phyloP scores from a whole-genome alignment of 1,140 invertebrate genomes.

The Drosophila willistoni region DNA sequence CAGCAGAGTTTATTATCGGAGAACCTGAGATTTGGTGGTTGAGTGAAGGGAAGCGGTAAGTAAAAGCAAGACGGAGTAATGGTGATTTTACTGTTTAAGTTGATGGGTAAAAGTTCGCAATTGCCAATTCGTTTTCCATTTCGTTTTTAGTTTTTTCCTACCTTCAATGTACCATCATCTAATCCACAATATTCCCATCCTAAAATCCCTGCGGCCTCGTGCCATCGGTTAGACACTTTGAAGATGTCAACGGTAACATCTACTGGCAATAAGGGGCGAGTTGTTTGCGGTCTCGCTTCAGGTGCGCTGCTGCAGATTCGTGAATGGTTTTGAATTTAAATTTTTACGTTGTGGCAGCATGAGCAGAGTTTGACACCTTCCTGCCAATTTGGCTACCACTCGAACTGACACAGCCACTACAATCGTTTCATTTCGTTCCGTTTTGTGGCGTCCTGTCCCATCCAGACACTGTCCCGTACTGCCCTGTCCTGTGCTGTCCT shows the following conservation, averaged over 20 bases:
- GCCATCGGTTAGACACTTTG: conserved; percentile 58
- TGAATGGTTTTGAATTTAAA: conserved; percentile 58
- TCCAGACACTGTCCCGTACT: not conserved
- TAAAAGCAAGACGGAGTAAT: not conserved
- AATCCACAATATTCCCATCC: not conserved
- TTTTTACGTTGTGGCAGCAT: conserved; percentile 29
- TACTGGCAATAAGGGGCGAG: conserved; percentile 39
- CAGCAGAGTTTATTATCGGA: not conserved
- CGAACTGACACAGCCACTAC: not conserved
- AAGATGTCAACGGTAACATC: conserved; percentile 60
- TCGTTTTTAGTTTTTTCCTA: not conserved
- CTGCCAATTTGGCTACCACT: not conserved
- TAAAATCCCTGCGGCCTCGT: not conserved
- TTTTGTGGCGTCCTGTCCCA: not conserved
- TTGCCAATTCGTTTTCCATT: conserved; percentile 36
- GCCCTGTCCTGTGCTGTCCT: not conserved
- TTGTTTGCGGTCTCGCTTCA: conserved; percentile 62
- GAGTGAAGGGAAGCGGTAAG: not conserved
- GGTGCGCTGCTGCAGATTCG: conserved; percentile 10
- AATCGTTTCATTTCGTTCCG: not conserved
- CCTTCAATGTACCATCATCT: not conserved
- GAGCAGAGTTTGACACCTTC: conserved; percentile 30
- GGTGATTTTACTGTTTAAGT: not conserved
- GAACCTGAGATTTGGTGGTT: not conserved
- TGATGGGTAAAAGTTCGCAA: conserved; percentile 30